Base-by-base conservation (phyloP, 1,140 invertebrate species). In the Aphaenogaster ashmeadi region DNA sequence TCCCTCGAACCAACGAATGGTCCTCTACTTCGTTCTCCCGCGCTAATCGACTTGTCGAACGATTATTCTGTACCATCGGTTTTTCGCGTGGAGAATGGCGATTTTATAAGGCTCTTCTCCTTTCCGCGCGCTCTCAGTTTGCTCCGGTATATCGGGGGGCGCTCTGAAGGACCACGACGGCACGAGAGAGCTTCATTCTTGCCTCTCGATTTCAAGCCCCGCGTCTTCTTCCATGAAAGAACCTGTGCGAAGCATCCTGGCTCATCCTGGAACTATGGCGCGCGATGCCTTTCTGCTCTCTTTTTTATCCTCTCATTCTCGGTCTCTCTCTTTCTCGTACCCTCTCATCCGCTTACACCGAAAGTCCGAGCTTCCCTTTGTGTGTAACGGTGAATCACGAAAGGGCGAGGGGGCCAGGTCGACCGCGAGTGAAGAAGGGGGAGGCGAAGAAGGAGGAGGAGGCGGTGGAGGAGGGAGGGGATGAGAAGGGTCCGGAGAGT, bases 321-420 rank as follows among this genome's bases (percentile, higher is more conserved):
- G 38, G n/a, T 71, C 38, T 36, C 36, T 38, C 58, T 44, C 64
- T 69, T 72, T 89, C 56, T 86, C 66, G 33, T 27, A 54, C 41
- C 13, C 66, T 64, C 78, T 81, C 52, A 72, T 89, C 54, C 88
- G 79, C 88, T 88, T 89, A 85, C 66, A 91, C 60, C 75, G 72
- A 67, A 58, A 80, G 87, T 86, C 85, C 89, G 77, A 91, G 90
- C 87, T 92, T 90, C 86, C 93, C 91, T 93, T 93, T 93, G 92
- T 92, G 91, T 92, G 90, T 91, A 91, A 92, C 89, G 90, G 90
- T 91, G 91, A 90, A 92, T 93, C 92, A 93, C 91, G 92, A 94
- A 93, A 92, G 92, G 87, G 92, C 88, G 89, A 87, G 64, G 83
- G 56, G 36, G 90, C 91, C 88, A 86, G 90, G 90, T 93, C 87